Evolutionary conservation across 2,113 vertebrate genomes (phyloP), one percentile per base, ranked within the genome.

Genomic region (Chunga burmeisteri): DNA sequence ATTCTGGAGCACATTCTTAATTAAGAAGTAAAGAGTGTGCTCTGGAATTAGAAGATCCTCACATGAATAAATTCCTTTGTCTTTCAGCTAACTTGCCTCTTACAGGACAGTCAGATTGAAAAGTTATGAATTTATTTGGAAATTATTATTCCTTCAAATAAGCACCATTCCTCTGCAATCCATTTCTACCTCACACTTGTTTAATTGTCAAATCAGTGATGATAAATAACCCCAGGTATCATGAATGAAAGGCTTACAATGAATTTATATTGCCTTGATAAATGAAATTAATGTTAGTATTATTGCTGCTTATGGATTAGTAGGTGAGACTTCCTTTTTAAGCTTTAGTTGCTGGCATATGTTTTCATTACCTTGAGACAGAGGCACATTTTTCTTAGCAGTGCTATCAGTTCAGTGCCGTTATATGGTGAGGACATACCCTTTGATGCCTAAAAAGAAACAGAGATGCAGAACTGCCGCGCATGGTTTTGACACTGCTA

Each of bases 401-500:
- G 36, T 15, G 22, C 67, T 78, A 55, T 94, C 92, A 77, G 80
- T 73, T 90, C 81, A 95, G 23, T 47, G 61, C 74, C 8, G 1
- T 81, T 84, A 81, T 83, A 93, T 3, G 63, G 47, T 52, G 65
- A 91, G 66, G 94, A 94, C 66, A 86, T 62, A 30, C 34, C 62
- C 73, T 97, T 94, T 94, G 94, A 81, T 80, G 86, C 34, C 58
- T 91, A 87, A 94, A 75, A 26, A 94, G 80, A 94, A 94, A 75
- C 88, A 95, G 87, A 85, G 34, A 59, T 73, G 22, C 53, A 58
- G 66, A 90, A 38, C 58, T 83, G 92, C 53, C 65, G 36, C 8
- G 0, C 2, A 4, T 81, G 90, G 81, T 95, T 97, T 97, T 96
- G 97, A 96, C 79, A 47, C 86, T 91, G 95, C 65, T 88, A 96